Evolutionary conservation across 1,140 invertebrate genomes (phyloP), one percentile per base, ranked within the genome.

Genomic region (Drosophila mojavensis): DNA sequence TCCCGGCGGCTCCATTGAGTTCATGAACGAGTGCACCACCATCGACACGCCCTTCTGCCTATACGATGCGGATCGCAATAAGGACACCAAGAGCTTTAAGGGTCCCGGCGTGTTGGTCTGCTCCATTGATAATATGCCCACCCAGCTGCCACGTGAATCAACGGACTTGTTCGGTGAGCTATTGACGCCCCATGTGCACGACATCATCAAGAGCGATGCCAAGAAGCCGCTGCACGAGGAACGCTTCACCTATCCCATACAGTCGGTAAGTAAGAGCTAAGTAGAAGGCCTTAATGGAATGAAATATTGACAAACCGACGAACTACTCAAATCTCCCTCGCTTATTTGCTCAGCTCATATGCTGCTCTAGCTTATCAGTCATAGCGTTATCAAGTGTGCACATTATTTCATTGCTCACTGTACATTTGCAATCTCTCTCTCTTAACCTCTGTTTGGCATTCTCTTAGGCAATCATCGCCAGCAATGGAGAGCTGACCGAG

Each of bases 101-200:
- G 98, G 98, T 3, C 96, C 97, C 0, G 99, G 99, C 20, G 98
- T 99, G 3, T 93, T 99, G 53, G 98, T 99, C 2, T 99, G 99
- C 92, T 99, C 98, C 4, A 99, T 99, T 70, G 99, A 99, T 93
- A 99, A 99, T 92, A 99, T 99, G 99, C 99, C 99, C 1, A 99
- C 99, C 0, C 99, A 99, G 92, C 93, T 99, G 45, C 99, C 99
- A 0, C 94, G 97, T 43, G 99, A 99, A 92, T 96, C 98, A 0
- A 99, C 99, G 0, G 98, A 99, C 90, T 98, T 98, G 92, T 99
- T 99, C 92, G 99, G 99, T 2, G 97, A 98, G 86, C 94, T 99
- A 0, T 93, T 99, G 0, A 94, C 95, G 74, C 98, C 99, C 0
- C 98, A 98, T 83, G 95, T 97, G 1, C 93, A 95, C 55, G 97